These are phyloP conservation scores for Paratrypauchen microcephalus DNA, from an alignment of 2,797 vertebrate genomes.

Conservation along the genomic window DNA sequence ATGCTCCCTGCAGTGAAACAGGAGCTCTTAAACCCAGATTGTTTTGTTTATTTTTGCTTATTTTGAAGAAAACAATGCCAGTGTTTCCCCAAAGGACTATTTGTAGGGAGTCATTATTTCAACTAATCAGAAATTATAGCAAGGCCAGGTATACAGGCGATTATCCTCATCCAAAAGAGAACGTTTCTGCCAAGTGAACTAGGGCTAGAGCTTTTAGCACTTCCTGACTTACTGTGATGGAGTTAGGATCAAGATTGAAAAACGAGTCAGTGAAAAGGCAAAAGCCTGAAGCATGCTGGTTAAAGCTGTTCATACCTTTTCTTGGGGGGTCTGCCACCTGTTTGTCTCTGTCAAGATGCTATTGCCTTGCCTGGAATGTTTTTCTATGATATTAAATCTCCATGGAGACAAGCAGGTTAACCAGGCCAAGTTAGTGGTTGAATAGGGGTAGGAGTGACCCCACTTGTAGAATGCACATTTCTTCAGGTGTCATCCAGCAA, in stretches of 20 bases:
- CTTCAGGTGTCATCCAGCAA: too few relatives aligned
- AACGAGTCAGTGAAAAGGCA: too few relatives aligned
- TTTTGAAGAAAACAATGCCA: constrained; percentile 42
- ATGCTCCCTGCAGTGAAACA: constrained; percentile 48
- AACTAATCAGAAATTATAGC: constrained; percentile 37
- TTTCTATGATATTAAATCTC: too few relatives aligned
- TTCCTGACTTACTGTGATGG: background rate
- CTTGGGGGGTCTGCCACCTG: too few relatives aligned
- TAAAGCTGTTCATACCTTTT: too few relatives aligned
- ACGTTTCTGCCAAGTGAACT: constrained; percentile 12
- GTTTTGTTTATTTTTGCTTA: constrained; percentile 38
- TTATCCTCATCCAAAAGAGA: constrained; percentile 17
- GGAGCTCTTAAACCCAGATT: constrained; percentile 45
- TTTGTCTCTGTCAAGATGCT: too few relatives aligned
- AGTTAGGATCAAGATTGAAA: background rate
- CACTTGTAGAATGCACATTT: too few relatives aligned
- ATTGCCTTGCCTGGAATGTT: too few relatives aligned
- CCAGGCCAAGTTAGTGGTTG: too few relatives aligned
- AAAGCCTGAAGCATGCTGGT: too few relatives aligned
- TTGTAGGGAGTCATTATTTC: constrained; percentile 11
- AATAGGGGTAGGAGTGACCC: too few relatives aligned
- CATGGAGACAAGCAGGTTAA: too few relatives aligned
- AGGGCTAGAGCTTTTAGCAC: constrained; percentile 7
- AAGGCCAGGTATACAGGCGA: constrained; percentile 26
- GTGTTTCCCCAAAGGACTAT: constrained; percentile 5